Percentiles rank a stretch among this genome's conserved stretches.
Evolutionary conservation across 2,888 invertebrate species (phyloP).

Genomic region (Pseudococcus jackbeardsleyi): DNA sequence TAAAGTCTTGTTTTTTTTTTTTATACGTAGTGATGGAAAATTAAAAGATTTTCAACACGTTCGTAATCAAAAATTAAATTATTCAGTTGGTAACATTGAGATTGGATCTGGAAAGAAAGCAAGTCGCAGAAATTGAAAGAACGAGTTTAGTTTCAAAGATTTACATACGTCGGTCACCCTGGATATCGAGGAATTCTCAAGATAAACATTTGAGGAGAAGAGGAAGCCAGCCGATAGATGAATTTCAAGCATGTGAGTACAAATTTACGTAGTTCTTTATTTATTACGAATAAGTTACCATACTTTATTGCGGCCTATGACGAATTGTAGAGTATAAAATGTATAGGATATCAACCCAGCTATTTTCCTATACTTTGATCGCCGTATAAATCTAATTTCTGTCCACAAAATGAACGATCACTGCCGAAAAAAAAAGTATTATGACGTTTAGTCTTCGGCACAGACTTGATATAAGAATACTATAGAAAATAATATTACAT

Average conservation of each 20-base stretch:
- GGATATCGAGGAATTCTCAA: not conserved
- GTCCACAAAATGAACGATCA: no score
- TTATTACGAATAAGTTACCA: no score
- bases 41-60: not conserved
- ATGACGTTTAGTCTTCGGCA: no score
- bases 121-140: not conserved
- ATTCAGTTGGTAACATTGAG: conserved; percentile 33
- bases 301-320: no score
- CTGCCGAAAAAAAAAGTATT: no score
- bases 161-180: not conserved
- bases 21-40: not conserved
- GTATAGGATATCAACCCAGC: no score
- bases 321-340: no score
- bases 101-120: not conserved
- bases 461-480: no score
- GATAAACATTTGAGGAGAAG: not conserved
- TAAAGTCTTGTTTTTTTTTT: not conserved
- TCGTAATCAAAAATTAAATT: not conserved
- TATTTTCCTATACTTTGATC: no score
- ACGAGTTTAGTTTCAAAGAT: conserved; percentile 16
- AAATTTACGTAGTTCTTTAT: not conserved
- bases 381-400: no score
- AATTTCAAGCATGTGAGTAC: not conserved
- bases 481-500: no score
- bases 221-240: not conserved